Evolutionary conservation across 2,888 invertebrate genomes (phyloP).

Genomic region (Herminia tarsipennalis): DNA sequence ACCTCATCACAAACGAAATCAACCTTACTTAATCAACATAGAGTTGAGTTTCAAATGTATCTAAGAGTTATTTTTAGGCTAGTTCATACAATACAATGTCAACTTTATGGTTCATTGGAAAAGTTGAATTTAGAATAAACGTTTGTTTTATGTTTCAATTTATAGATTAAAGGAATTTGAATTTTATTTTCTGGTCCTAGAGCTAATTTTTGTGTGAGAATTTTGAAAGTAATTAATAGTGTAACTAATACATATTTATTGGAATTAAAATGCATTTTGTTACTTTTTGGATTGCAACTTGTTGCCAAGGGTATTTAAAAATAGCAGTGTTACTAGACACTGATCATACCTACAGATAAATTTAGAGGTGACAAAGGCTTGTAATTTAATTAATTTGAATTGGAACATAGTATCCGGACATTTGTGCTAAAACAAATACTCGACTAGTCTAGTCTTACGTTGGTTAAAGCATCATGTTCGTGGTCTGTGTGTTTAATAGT

Average conservation of each 20-base stretch:
- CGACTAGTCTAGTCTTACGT: neutral
- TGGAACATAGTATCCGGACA: no score
- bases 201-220: constrained; percentile 15
- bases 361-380: neutral
- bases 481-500: no score
- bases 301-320: no score
- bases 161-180: neutral
- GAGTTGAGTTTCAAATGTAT: constrained; percentile 3
- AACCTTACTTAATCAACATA: constrained; percentile 11
- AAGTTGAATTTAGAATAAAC: constrained; percentile 17
- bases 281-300: no score
- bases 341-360: neutral
- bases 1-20: constrained; percentile 7
- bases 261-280: constrained; percentile 48
- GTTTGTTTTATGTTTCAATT: no score
- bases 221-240: constrained; percentile 29
- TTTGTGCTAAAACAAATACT: neutral
- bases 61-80: neutral
- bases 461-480: no score
- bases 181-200: constrained; percentile 6
- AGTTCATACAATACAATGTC: constrained; percentile 13
- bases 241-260: constrained; percentile 39
- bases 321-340: constrained; percentile 11
- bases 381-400: no score
- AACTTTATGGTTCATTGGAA: no score